Evolutionary conservation across 2,888 invertebrate species (phyloP), one percentile per base, ranked within the genome.

Genomic region (Melitaea athalia): DNA sequence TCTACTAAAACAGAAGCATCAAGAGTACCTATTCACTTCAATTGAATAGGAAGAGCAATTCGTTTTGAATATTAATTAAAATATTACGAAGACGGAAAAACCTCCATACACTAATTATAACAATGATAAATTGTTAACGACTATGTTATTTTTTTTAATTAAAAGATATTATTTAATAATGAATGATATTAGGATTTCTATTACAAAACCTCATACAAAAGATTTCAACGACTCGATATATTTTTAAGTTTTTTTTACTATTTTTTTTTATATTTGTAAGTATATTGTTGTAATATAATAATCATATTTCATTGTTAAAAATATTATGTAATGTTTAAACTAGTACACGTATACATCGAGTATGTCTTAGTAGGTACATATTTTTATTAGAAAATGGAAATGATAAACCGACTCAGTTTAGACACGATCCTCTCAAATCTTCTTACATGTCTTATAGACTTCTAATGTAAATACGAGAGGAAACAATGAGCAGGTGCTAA

Each of bases 171-270:
- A 7, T 38, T 38, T 38, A 38, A 38, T 5, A 38, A 8, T 38
- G 38, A 38, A 38, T 38, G 38, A 24, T 24, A 24, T 24, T 24
- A 24, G 24, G 24, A 24, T 24, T 24, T 24, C 38, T 38, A 5
- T 38, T 38, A 38, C 4, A 38, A 8, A 7, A 55, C 33, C 45
- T 42, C 64, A 69, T 72, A 69, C 45, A 67, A 72, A 72, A 72
- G 71, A 72, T 59, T 55, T 72, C 69, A 72, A 72, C 71, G 71
- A 50, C 24, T 15, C n/a, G 38, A 33, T 38, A 5, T 38, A 45
- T 10, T 1, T 38, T 3, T 38, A 38, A 38, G 38, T 38, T 38
- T 5, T 7, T 38, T 38, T 38, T 38, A 3, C 0, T 38, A 38
- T 8, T 38, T 38, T 38, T 38, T 38, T 38, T 38, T 3, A 38